These are phyloP conservation scores for Hydractinia symbiolongicarpus DNA, from an alignment of 30 jellyfish, hydroid and myxozoan species.

Conservation along the genomic window DNA sequence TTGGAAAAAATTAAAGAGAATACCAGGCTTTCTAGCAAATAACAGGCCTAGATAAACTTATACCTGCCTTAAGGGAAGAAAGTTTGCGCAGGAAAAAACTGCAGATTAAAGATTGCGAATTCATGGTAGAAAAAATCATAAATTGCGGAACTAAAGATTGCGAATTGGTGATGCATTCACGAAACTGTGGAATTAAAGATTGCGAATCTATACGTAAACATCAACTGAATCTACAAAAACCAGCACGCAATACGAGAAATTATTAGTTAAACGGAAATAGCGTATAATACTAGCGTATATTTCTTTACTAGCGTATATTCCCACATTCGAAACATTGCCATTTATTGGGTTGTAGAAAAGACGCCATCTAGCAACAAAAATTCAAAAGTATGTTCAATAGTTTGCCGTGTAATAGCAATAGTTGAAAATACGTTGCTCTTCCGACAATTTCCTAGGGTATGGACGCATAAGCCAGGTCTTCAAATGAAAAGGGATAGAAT, in stretches of 20 bases:
- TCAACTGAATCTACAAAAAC: too few species aligned
- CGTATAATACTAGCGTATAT: slow-evolving; percentile 38
- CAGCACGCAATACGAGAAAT: slow-evolving; percentile 1
- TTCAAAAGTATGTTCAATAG: slow-evolving; percentile 59
- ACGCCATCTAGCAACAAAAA: slow-evolving; percentile 53
- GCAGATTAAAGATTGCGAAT: too few species aligned
- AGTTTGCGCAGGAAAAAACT: too few species aligned
- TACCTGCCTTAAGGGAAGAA: too few species aligned
- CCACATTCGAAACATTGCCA: slow-evolving; percentile 46
- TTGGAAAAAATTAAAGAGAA: too few species aligned
- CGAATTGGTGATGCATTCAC: too few species aligned
- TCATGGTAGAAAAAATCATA: too few species aligned
- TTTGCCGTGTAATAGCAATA: slow-evolving; percentile 30
- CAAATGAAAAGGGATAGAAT: background rate
- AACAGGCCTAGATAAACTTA: too few species aligned
- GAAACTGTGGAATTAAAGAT: too few species aligned
- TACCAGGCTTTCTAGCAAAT: too few species aligned
- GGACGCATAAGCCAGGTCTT: slow-evolving; percentile 59
- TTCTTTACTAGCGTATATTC: slow-evolving; percentile 25
- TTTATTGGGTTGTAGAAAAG: slow-evolving; percentile 45
- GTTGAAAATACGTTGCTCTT: slow-evolving; percentile 35
- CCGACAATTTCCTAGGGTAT: slow-evolving; percentile 36
- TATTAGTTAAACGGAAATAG: slow-evolving; percentile 49
- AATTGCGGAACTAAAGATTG: too few species aligned
- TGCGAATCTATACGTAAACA: too few species aligned